Evolutionary conservation across 2,888 invertebrate species (phyloP), one percentile per base, ranked within the genome.

Genomic region (Heteromurus nitidus): DNA sequence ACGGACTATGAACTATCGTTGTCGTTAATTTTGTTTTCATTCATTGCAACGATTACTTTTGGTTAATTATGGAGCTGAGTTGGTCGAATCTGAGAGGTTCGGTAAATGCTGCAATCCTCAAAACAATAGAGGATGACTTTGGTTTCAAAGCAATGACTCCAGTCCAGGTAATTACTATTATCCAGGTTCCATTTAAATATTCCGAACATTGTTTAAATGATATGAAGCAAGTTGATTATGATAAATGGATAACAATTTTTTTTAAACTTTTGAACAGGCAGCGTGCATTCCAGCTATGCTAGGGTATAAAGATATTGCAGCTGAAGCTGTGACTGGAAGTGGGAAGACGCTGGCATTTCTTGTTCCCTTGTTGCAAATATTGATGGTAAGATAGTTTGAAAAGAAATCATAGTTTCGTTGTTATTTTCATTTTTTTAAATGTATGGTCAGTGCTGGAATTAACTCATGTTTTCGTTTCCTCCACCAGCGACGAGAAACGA

Each of bases 321-420:
- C 96, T 0, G 98, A 99, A 90, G 99, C 99, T 2, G 96, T 99
- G 0, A 99, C 99, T 0, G 99, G 99, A 2, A 98, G 98, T 85
- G 99, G 99, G 0, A 99, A 99, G 90, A 99, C 99, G 0, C 90
- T 99, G 50, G 97, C 99, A 0, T 99, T 99, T 89, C 90, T 99
- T 13, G 93, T 99, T 55, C 99, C 99, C 0, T 89, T 97, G 88
- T 88, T 99, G 67, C 96, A 99, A 90, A 93, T 97, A 87, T 90
- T 99, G 65, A 90, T 91, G 88, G 90, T 90, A 87, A 88, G 89
- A n/a, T n/a, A n/a, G n/a, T n/a, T n/a, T n/a, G n/a, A n/a, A n/a
- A n/a, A n/a, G n/a, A n/a, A n/a, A n/a, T n/a, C n/a, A n/a, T n/a
- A n/a, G n/a, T n/a, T n/a, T n/a, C n/a, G n/a, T n/a, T n/a, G n/a